These are phyloP conservation scores for Phlogophora meticulosa DNA, from an alignment of 2,888 invertebrate species.

Conservation along the genomic window DNA sequence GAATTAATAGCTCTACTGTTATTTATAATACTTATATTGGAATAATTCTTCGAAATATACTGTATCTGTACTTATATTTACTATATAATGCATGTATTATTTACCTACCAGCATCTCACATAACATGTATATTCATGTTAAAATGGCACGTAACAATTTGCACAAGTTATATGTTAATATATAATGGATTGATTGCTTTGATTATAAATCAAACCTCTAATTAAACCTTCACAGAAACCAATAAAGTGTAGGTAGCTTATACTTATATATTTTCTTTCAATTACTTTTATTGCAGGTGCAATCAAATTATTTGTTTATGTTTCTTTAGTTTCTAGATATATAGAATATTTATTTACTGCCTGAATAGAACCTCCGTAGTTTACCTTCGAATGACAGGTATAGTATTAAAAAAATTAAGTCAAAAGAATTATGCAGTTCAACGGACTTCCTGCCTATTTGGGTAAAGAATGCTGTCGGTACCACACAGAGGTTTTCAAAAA, in stretches of 20 bases:
- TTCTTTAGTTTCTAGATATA: background rate
- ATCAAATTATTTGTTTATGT: conserved; percentile 33
- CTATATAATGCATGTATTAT: conserved; percentile 6
- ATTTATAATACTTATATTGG: conserved; percentile 47
- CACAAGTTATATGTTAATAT: conserved; percentile 56
- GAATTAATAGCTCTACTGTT: conserved; percentile 48
- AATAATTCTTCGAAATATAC: conserved; percentile 35
- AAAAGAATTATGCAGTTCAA: conserved; percentile 11
- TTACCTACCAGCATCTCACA: conserved; percentile 26
- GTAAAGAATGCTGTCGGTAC: conserved; percentile 48
- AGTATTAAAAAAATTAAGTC: conserved; percentile 8
- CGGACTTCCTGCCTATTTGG: conserved; percentile 54
- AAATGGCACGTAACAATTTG: conserved; percentile 47
- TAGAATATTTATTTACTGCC: conserved; percentile 3
- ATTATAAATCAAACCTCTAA: conserved; percentile 64
- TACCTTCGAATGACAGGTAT: background rate
- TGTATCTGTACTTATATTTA: background rate
- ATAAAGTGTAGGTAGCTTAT: conserved; percentile 55
- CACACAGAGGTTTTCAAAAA: conserved; percentile 60
- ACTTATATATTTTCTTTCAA: conserved; percentile 54
- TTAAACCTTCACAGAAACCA: conserved; percentile 57
- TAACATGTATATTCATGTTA: conserved; percentile 52
- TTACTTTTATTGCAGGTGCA: conserved; percentile 25
- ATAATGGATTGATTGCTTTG: conserved; percentile 61
- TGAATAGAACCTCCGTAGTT: background rate